Evolutionary conservation across 2,888 invertebrate species (phyloP).

Genomic region (Conchocele bisecta): DNA sequence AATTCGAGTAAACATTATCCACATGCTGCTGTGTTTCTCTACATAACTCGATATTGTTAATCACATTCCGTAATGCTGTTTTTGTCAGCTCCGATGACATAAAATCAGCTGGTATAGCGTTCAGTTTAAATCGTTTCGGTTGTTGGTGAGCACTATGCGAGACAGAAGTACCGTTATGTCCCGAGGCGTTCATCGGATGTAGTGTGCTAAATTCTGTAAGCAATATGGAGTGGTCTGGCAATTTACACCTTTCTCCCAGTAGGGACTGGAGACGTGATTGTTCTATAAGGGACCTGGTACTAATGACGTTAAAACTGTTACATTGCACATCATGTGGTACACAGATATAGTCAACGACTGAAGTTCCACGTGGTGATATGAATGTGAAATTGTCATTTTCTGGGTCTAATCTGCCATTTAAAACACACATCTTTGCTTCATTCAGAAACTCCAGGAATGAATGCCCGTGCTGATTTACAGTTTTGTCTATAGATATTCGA

Average conservation of each 20-base stretch:
- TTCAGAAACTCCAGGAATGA: conserved; percentile 24
- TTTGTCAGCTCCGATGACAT: background rate
- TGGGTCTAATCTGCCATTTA: conserved; percentile 14
- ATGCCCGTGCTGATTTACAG: conserved; percentile 26
- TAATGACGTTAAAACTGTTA: conserved; percentile 16
- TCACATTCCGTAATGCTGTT: conserved; percentile 7
- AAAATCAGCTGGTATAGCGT: conserved; percentile 11
- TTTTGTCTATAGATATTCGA: conserved; percentile 13
- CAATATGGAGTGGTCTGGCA: conserved; percentile 3
- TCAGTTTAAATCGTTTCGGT: conserved; percentile 6
- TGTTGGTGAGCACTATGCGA: too few species aligned
- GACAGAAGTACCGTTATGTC: too few species aligned
- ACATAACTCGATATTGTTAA: conserved; percentile 4
- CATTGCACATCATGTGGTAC: conserved; percentile 24
- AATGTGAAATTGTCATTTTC: conserved; percentile 24
- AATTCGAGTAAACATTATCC: background rate
- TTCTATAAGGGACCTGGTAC: background rate
- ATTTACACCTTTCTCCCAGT: conserved; percentile 9
- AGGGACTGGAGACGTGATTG: background rate
- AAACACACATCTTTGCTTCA: conserved; percentile 25
- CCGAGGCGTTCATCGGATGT: too few species aligned
- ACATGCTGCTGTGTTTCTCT: conserved; percentile 12
- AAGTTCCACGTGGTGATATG: conserved; percentile 24
- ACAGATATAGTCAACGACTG: conserved; percentile 34
- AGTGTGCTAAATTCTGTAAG: too few species aligned